These are phyloP conservation scores for Saxidomus purpurata DNA, from an alignment of 1,140 invertebrate species.

Conservation along the genomic window DNA sequence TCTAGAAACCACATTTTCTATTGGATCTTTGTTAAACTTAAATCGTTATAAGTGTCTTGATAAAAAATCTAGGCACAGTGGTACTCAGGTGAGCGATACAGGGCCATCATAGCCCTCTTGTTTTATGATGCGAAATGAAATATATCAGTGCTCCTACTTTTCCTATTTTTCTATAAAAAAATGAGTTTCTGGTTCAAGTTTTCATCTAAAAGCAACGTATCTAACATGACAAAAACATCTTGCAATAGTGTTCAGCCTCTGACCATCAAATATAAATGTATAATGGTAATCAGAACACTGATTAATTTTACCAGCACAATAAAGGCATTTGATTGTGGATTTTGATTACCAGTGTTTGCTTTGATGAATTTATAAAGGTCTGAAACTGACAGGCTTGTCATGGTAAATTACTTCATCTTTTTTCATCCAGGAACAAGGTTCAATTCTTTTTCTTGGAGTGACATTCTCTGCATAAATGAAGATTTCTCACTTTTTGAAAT, in stretches of 20 bases:
- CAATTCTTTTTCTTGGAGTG: background rate
- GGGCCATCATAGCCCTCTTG: too few species aligned
- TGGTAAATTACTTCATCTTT: constrained; percentile 31
- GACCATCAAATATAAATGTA: background rate
- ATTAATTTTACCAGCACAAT: constrained; percentile 37
- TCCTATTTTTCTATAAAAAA: too few species aligned
- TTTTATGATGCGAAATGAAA: too few species aligned
- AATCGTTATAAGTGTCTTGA: too few species aligned
- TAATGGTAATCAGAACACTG: background rate
- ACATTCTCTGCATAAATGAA: background rate
- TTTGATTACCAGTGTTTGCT: constrained; percentile 55
- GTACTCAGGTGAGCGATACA: too few species aligned
- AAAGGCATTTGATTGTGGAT: constrained; percentile 26
- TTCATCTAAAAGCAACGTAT: too few species aligned
- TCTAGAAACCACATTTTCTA: too few species aligned
- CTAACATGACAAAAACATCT: background rate
- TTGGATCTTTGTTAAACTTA: too few species aligned
- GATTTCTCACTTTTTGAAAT: too few species aligned
- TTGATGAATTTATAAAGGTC: constrained; percentile 52
- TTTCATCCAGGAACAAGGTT: background rate
- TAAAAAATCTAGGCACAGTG: too few species aligned
- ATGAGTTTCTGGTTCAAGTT: too few species aligned
- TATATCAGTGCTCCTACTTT: too few species aligned
- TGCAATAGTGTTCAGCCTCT: background rate
- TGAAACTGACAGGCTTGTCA: constrained; percentile 45